Evolutionary conservation across 1,140 invertebrate genomes (phyloP).

Genomic region (Anadara kagoshimensis): DNA sequence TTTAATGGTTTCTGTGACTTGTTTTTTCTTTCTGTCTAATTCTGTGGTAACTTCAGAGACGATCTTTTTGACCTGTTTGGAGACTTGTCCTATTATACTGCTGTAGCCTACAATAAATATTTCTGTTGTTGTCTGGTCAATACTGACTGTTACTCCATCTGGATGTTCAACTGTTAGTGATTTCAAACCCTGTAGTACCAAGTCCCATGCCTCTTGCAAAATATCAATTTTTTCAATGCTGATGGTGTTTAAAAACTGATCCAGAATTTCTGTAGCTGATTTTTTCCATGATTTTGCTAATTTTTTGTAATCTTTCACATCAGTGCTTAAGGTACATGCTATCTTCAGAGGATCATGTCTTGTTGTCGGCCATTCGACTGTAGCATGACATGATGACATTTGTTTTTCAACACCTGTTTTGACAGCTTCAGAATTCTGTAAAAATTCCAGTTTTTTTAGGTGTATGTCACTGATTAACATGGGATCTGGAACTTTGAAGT

Average conservation of each 20-base stretch:
- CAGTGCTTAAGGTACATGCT: constrained; percentile 27
- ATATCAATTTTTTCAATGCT: constrained; percentile 12
- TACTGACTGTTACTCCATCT: constrained; percentile 7
- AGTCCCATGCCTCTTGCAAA: constrained; percentile 34
- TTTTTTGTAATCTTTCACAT: constrained; percentile 21
- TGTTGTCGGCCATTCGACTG: constrained; percentile 15
- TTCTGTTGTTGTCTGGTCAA: constrained; percentile 6
- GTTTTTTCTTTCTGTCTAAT: constrained; percentile 17
- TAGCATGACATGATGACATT: neutral
- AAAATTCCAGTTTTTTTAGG: constrained; percentile 14
- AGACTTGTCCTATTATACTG: constrained; percentile 4
- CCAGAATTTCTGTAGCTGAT: constrained; percentile 5
- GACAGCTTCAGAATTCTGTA: neutral
- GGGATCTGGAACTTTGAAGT: neutral
- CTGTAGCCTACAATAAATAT: constrained; percentile 9
- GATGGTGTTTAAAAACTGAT: constrained; percentile 7
- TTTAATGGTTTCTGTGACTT: neutral
- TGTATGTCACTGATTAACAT: neutral
- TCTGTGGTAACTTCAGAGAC: constrained; percentile 11
- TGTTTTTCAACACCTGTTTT: constrained; percentile 10
- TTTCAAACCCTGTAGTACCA: constrained; percentile 16
- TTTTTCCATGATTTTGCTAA: constrained; percentile 28
- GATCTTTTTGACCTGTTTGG: constrained; percentile 12
- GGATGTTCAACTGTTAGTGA: neutral
- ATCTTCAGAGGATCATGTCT: neutral